Evolutionary conservation across 2,797 vertebrate genomes (phyloP), one percentile per base, ranked within the genome.

Genomic region (Lophotriccus pileatus): DNA sequence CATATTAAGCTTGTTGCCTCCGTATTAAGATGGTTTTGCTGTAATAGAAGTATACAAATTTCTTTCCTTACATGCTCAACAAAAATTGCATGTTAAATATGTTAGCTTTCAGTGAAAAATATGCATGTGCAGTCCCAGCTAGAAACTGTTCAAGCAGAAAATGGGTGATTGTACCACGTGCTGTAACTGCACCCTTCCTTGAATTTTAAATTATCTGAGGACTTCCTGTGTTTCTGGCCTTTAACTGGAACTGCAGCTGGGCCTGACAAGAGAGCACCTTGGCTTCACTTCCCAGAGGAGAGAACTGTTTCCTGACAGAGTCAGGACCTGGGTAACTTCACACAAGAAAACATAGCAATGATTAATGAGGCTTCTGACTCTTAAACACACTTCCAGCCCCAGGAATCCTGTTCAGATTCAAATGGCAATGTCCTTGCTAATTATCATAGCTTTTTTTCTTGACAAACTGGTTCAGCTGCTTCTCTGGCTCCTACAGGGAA

Each of bases 401-500:
- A 53, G 83, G 89, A 94, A 84, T 88, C 80, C 63, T 86, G 79
- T 72, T 88, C 47, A 8, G 22, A 83, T 70, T 89, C 34, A 67
- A 63, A n/a, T 67, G 62, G 44, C 59, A 47, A 17, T 43, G 39
- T 78, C 52, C 78, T 77, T 73, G 56, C 73, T 90, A 72, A 78
- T 83, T 80, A 62, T 53, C 56, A 32, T 60, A 47, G 53, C 72
- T 92, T 92, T 88, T 88, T 77, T 41, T 89, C 84, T 75, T 90
- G 91, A 81, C 56, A 82, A 24, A 93, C 87, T 16, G 21, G 89
- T 90, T 96, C 73, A 75, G 59, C 79, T 92, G 84, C 88, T 79
- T 91, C 69, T 93, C 46, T 90, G 76, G 49, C 49, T 82, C 55
- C 67, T 84, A 59, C 76, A 52, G 70, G 59, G 74, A 91, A 69